phyloP scores from a whole-genome alignment of 2,888 invertebrate species.

The Trichogramma evanescens region DNA sequence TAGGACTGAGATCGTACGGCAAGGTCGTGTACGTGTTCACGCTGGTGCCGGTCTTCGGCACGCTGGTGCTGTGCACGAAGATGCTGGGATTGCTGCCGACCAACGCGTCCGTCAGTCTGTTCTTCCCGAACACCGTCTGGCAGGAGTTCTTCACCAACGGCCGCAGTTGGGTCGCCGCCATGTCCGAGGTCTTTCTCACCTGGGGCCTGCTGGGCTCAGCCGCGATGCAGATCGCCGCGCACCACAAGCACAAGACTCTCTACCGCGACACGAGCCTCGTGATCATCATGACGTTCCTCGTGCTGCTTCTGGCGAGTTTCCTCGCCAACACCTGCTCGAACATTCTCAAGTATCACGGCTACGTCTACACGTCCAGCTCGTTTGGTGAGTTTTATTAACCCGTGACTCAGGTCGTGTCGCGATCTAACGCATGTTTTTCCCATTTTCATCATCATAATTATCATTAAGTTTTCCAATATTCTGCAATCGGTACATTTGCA shows the following conservation, averaged over 20 bases:
- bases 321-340: conserved; percentile 77
- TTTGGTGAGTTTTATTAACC: conserved; percentile 63
- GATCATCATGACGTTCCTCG: conserved; percentile 65
- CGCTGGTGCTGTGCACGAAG: conserved; percentile 67
- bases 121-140: conserved; percentile 76
- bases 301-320: conserved; percentile 69
- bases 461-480: not conserved
- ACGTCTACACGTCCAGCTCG: conserved; percentile 72
- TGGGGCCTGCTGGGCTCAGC: conserved; percentile 81
- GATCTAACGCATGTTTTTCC: not conserved
- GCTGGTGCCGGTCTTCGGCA: conserved; percentile 70
- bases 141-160: conserved; percentile 78
- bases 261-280: conserved; percentile 63
- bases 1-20: conserved; percentile 71
- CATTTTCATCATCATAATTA: not conserved
- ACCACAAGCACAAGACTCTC: conserved; percentile 62
- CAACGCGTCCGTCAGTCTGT: conserved; percentile 56
- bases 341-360: conserved; percentile 68
- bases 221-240: conserved; percentile 72
- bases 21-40: conserved; percentile 77
- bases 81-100: conserved; percentile 66
- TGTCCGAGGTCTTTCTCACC: conserved; percentile 79
- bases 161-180: conserved; percentile 83
- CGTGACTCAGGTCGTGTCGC: not conserved
- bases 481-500: not conserved